Conservation (phyloP, 2,888 invertebrate genomes). For the Drosophila aldrichi region DNA sequence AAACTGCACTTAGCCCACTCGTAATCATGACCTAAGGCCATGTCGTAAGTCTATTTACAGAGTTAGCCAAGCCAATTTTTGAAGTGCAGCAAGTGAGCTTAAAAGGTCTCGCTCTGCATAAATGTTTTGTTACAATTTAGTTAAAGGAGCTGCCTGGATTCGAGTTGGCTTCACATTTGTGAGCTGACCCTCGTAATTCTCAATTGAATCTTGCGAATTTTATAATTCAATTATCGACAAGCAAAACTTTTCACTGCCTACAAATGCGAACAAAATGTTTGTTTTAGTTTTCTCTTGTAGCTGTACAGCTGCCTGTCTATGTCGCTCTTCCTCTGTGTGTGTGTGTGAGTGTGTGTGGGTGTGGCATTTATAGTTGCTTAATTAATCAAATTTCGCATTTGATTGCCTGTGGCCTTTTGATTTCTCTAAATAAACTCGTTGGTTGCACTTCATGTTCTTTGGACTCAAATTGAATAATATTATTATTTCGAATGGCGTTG, state of each 20-base stretch:
- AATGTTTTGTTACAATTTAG: background rate
- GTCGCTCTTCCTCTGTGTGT: background rate
- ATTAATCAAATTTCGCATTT: constrained; percentile 59
- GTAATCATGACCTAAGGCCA: accelerated
- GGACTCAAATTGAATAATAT: constrained; percentile 3
- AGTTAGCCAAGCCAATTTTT: background rate
- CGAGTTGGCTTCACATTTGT: constrained; percentile 4
- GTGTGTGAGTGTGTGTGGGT: background rate
- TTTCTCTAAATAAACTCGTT: constrained; percentile 11
- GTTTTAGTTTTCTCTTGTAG: background rate
- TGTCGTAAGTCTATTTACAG: background rate
- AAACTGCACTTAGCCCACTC: background rate
- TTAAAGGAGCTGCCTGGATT: background rate
- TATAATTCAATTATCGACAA: constrained; percentile 68
- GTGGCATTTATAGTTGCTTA: constrained; percentile 31
- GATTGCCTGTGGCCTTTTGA: constrained; percentile 24
- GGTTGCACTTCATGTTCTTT: constrained; percentile 4
- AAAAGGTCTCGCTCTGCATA: no score
- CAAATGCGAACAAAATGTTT: constrained; percentile 26
- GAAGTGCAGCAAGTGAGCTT: background rate
- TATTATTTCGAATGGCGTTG: constrained; percentile 17
- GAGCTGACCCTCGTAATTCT: constrained; percentile 21
- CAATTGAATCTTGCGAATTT: constrained; percentile 30
- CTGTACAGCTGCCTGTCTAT: background rate
- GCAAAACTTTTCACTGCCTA: constrained; percentile 57